Base-by-base conservation (phyloP, 1,140 invertebrate species). In the Glossosoma conforme region DNA sequence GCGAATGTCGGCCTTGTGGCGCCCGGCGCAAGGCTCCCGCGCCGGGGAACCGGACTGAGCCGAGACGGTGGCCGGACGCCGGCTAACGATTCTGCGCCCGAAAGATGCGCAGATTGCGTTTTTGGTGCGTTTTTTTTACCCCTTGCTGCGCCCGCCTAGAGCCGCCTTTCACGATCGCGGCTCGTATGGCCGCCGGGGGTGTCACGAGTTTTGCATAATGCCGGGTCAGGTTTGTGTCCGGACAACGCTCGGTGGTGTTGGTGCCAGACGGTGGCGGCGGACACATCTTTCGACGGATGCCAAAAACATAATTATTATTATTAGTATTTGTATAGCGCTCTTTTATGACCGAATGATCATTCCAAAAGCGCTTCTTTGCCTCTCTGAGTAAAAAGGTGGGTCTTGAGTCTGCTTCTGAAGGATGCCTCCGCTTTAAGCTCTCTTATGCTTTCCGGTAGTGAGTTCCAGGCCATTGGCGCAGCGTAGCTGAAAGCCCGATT, bases 41-140 rank as follows among this genome's bases (percentile, higher is more conserved):
- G n/a, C n/a, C n/a, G n/a, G n/a, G n/a, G n/a, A n/a, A n/a, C n/a
- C n/a, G n/a, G n/a, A n/a, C 36, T 20, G 13, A 38, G 50, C 37
- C 22, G 35, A 6, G 42, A 30, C 9, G 32, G 3, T 13, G 3
- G 32, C 24, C 14, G 13, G 13, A 13, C 18, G 44, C 3, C 35
- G 28, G 45, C 57, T 59, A 59, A 59, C 57, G 57, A 59, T 59
- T 59, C 47, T 59, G 57, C 57, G 57, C 57, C 44, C 52, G 44
- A 59, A 59, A 55, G 57, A 55, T 59, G 57, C 57, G 57, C 57
- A 59, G 52, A 59, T 59, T 55, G 48, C 56, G 56, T 58, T 58
- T 58, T 58, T 58, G 56, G 56, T 54, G 56, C 51, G 35, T 58
- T 58, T 57, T 57, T 56, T 58, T 58, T 40, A 22, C 21, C 28